Evolutionary conservation across 1,140 invertebrate genomes (phyloP), one percentile per base, ranked within the genome.

Genomic region (Zaprionus ghesquierei): DNA sequence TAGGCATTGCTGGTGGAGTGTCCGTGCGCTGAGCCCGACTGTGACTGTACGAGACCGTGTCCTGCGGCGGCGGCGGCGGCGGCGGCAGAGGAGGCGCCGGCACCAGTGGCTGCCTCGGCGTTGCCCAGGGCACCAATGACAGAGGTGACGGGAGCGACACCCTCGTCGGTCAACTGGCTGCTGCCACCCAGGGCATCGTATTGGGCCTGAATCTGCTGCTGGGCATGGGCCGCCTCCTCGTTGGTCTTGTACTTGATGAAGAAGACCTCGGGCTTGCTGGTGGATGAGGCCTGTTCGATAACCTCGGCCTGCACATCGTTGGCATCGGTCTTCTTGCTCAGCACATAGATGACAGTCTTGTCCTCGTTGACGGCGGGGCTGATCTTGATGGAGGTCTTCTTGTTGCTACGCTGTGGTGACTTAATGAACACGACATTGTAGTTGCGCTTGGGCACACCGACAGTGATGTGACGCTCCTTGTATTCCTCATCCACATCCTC

Each of bases 351-450:
- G 73, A 97, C 94, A 38, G 96, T 97, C 92, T 97, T 97, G 82
- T 97, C 95, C 92, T 97, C 96, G 66, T 95, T 95, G 62, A 94
- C 70, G 49, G 94, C 94, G 60, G 96, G 95, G 94, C 92, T 55
- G 93, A 94, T 65, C 94, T 94, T 31, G 58, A 90, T 87, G 54
- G 80, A 66, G n/a, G 89, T 87, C n/a, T 95, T 95, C 77, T 94
- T 95, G 63, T 95, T 94, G 75, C 94, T 94, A 27, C 95, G 94
- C 62, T 95, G 94, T 46, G 96, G 96, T 25, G 96, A 95, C 94
- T 96, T 96, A 91, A 97, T 96, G 94, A 97, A 97, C 87, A 97
- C 96, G 80, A 97, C 97, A 89, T 96, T 96, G 93, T 96, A 96
- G 92, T 97, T 96, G 79, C 96, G 96, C 92, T 96, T 95, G 78